Base-by-base conservation (phyloP, 2,888 invertebrate genomes). In the Eudasyphora cyanicolor region DNA sequence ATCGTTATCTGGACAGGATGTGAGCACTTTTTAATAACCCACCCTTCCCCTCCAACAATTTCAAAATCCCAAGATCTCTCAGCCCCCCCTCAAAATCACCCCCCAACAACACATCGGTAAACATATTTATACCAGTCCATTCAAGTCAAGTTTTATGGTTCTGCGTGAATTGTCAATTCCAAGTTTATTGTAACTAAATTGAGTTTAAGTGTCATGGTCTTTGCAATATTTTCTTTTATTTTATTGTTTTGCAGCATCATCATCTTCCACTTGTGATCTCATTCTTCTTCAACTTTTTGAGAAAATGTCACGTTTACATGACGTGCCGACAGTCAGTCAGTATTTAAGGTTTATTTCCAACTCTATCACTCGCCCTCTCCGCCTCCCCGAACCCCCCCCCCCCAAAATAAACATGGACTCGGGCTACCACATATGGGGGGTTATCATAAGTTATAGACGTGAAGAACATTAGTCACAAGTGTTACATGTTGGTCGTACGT, bases 161-260 rank as follows among this genome's bases (percentile, higher is more conserved):
- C 69, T 71, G 78, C 78, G 81, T 78, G 69, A 60, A 81, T 75
- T 81, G 78, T 73, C 57, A 84, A 81, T 84, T 81, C 75, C 71
- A 64, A 84, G 60, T 79, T 79, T 84, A 84, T 84, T 84, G 81
- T 64, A 81, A 79, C 76, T 79, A 81, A 81, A 84, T 79, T 84
- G 49, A 84, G 78, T 81, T 83, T 81, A 76, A 84, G 84, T 84
- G 81, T 76, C 81, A 84, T 62, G 77, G 80, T 73, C 70, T 51
- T 70, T n/a, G 60, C 60, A 29, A 60, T 60, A 21, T 21, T 24
- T 54, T 54, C 10, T 21, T 51, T 14, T 51, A 6, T 54, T 21
- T 19, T 54, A 54, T 35, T 10, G 12, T 21, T 24, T 38, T 24
- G 35, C 67, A 24, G 2, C 67, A 64, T 35, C 64, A 62, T 32